Base-by-base conservation (phyloP, 2,797 vertebrate genomes). In the Knipowitschia caucasica region DNA sequence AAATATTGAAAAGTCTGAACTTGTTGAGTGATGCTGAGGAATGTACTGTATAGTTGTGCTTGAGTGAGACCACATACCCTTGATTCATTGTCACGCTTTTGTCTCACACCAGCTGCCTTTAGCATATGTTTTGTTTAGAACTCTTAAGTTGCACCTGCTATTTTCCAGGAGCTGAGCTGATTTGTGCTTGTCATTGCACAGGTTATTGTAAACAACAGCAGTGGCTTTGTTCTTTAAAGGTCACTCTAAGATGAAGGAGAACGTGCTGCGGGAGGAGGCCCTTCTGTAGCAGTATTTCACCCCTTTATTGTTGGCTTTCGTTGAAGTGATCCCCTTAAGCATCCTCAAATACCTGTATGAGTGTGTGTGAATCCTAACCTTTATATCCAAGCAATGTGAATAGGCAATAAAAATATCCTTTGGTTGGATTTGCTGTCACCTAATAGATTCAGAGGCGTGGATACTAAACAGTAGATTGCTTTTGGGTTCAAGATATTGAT, bases 191-290 rank as follows among this genome's bases (percentile, higher is more conserved):
- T 54, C 61, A 31, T 45, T 21, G 39, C 75, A 54, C 50, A 53
- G 18, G 23, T 40, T 49, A 49, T 58, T 59, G 45, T 58, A 71
- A 80, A 65, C 49, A 57, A 56, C 15, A 36, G 10, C 46, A 50
- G 43, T 10, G 36, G 11, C 35, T 14, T 27, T n/a, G 53, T 59
- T 68, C 21, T 54, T 55, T 64, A 77, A 82, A 85, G 84, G 75
- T 81, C 75, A 69, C 24, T 50, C 21, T 14, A 1, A 64, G 66
- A 78, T 60, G 59, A 73, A 71, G 55, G 55, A 43, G 27, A 49
- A 57, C 47, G 52, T 50, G 50, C 47, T 59, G 36, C 47, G 42
- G 53, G 46, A 57, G 18, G 23, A 40, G 57, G 65, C 18, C 58
- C 62, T 73, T 51, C 62, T 67, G 9, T 52, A 36, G 59, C 17